Conservation (phyloP, 2,888 invertebrate species). For the Therioaphis trifolii region DNA sequence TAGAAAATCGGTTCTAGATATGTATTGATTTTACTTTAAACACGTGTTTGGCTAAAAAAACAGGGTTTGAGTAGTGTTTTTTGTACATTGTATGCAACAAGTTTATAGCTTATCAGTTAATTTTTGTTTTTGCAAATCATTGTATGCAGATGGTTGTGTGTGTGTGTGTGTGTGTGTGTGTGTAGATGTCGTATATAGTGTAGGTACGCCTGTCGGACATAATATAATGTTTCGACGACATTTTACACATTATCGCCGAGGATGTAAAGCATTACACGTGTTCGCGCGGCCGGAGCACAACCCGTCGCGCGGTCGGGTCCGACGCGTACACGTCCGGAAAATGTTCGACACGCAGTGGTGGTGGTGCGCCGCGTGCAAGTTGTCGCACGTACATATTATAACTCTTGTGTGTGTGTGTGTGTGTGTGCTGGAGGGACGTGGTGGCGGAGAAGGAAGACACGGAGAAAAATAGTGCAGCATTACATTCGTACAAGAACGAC, state of each 20-base stretch:
- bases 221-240: conserved; percentile 13
- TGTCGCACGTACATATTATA: not conserved
- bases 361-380: not conserved
- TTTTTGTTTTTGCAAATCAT: not conserved
- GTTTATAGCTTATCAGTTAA: conserved; percentile 2
- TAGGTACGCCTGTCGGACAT: not conserved
- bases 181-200: not conserved
- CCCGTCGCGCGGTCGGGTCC: not conserved
- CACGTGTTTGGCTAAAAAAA: not conserved
- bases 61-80: not conserved
- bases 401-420: not conserved
- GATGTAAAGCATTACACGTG: conserved; percentile 6
- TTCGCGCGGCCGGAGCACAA: not conserved
- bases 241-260: not conserved
- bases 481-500: too few species aligned
- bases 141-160: too few species aligned
- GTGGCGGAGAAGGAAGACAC: not conserved
- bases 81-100: not conserved
- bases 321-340: conserved; percentile 3
- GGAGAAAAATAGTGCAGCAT: not conserved
- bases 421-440: not conserved
- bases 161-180: too few species aligned
- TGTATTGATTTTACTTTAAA: not conserved
- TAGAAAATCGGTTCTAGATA: not conserved
- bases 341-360: not conserved